phyloP scores from a whole-genome alignment of 2,888 invertebrate species.

The Phortica okadai region DNA sequence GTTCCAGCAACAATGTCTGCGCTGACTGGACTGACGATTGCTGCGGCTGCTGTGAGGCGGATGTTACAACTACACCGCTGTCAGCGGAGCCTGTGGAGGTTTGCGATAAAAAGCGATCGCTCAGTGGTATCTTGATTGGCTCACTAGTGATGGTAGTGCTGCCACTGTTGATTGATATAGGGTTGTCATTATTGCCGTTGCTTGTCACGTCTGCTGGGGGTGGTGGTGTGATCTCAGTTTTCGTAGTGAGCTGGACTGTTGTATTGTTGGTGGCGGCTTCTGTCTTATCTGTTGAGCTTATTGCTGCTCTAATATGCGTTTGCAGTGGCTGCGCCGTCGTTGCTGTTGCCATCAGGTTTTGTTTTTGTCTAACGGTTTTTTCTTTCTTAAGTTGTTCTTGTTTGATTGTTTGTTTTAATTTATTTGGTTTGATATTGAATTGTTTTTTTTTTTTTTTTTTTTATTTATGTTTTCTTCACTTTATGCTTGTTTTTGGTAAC shows the following conservation, averaged over 20 bases:
- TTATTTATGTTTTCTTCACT: conserved; percentile 1
- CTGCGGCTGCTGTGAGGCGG: conserved; percentile 53
- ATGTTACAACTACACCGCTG: conserved; percentile 68
- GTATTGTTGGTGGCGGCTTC: not conserved
- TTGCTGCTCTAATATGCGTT: conserved; percentile 42
- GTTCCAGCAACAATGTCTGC: conserved; percentile 53
- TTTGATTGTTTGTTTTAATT: too few relatives aligned
- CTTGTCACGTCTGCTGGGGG: conserved; percentile 40
- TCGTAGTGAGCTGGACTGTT: conserved; percentile 11
- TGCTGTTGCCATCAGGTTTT: conserved; percentile 72
- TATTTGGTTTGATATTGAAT: too few relatives aligned
- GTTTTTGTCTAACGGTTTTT: too few relatives aligned
- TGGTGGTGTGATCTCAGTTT: conserved; percentile 37
- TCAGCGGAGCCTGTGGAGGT: conserved; percentile 73
- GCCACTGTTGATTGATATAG: conserved; percentile 36
- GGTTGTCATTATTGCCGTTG: conserved; percentile 43
- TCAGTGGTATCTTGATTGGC: conserved; percentile 73
- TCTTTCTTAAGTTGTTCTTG: too few relatives aligned
- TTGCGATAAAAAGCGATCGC: conserved; percentile 73
- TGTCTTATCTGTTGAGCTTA: conserved; percentile 6
- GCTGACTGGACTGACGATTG: conserved; percentile 39
- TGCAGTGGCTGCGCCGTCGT: conserved; percentile 43
- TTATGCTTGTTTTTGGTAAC: not conserved
- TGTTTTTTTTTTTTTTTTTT: conserved; percentile 31
- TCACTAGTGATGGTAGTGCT: conserved; percentile 58